Conservation (phyloP, 2,888 invertebrate species). For the Scaptomyza reducta region DNA sequence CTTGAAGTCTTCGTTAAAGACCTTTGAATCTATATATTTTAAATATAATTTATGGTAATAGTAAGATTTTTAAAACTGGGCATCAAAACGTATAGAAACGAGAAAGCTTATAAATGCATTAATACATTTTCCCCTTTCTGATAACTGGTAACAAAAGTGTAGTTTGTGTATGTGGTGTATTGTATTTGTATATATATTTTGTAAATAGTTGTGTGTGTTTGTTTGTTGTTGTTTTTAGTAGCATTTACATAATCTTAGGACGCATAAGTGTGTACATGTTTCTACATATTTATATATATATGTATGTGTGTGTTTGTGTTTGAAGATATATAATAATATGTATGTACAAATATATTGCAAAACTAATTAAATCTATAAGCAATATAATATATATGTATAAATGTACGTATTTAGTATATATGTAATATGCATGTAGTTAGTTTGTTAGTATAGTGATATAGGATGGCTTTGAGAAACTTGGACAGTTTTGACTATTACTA, state of each 20-base stretch:
- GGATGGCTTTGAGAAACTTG: slow-evolving; percentile 1
- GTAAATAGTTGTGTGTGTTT: slow-evolving; percentile 2
- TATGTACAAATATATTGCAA: slow-evolving; percentile 43
- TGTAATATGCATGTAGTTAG: slow-evolving; percentile 1
- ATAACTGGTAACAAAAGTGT: neutral
- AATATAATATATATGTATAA: slow-evolving; percentile 17
- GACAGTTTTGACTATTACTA: slow-evolving; percentile 7
- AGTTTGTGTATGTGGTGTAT: slow-evolving; percentile 4
- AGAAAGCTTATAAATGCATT: too few species aligned
- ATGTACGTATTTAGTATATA: slow-evolving; percentile 3
- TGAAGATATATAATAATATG: slow-evolving; percentile 11
- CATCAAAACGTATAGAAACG: neutral
- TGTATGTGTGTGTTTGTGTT: slow-evolving; percentile 3
- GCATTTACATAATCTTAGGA: slow-evolving; percentile 26
- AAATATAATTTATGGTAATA: too few species aligned
- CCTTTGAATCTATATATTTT: too few species aligned
- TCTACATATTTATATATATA: too few species aligned
- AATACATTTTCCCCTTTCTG: neutral
- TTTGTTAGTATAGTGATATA: neutral
- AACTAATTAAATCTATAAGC: slow-evolving; percentile 35
- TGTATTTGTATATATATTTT: slow-evolving; percentile 20
- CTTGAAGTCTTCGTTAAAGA: neutral
- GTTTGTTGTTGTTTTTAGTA: slow-evolving; percentile 2
- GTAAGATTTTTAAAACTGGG: neutral
- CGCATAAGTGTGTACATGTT: neutral